Evolutionary conservation across 1,140 invertebrate species (phyloP), one percentile per base, ranked within the genome.

Genomic region (Zophobas morio): DNA sequence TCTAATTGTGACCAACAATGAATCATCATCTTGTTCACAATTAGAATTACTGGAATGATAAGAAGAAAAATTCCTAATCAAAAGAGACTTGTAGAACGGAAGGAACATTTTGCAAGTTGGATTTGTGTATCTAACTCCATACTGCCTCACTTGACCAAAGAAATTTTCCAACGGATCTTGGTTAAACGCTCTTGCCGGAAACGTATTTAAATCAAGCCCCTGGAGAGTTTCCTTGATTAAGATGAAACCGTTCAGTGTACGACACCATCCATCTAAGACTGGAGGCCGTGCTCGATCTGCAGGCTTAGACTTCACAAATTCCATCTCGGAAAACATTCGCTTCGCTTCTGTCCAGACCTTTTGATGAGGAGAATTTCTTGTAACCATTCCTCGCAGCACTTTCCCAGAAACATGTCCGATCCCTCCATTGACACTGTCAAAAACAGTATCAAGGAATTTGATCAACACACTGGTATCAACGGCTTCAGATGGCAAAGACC

Each of bases 371-470:
- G 42, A 46, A 8, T 46, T 8, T 3, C 42, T 4, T 8, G 3
- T 46, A 3, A 46, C 42, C 8, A 8, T 8, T 4, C 42, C 3
- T 57, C 35, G 54, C 6, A 57, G n/a, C n/a, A 33, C 4, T 36
- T 57, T 57, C 3, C 32, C 32, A 4, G 4, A 4, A 5, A n/a
- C 20, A 57, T 4, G 35, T 57, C n/a, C 6, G 4, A 57, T 36
- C 4, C 4, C 54, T 33, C 54, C 54, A 57, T 57, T 57, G 54
- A 57, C 54, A n/a, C 54, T 57, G 35, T 57, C 54, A 57, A 57
- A 57, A 32, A 57, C 4, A 6, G 4, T 4, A 36, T 57, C 54
- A 32, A 57, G 4, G n/a, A 57, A 57, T n/a, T 4, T 4, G 3
- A 57, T 6, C 4, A 57, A 36, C 4, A 4, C n/a, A 36, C 3